phyloP scores from a whole-genome alignment of 2,113 vertebrate species.

The Malurus alboscapulatus region DNA sequence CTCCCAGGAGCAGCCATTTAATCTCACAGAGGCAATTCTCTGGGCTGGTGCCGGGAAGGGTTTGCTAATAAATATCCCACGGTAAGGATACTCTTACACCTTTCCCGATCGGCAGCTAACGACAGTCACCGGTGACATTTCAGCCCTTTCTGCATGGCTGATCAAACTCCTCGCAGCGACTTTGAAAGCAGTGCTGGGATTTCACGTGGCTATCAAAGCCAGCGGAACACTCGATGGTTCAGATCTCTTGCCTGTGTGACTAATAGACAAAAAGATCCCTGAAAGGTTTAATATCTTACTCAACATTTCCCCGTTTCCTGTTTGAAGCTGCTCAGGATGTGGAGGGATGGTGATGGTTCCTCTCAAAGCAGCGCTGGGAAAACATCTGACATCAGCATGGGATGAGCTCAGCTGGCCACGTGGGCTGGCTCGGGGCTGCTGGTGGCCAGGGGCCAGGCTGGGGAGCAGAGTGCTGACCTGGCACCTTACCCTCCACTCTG shows the following conservation, averaged over 20 bases:
- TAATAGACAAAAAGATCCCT: conserved; percentile 35
- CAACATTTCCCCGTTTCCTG: not conserved
- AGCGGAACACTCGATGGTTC: not conserved
- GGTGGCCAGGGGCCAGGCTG: not conserved
- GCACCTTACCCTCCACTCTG: not conserved
- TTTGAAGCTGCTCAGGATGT: conserved; percentile 38
- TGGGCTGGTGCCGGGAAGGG: not conserved
- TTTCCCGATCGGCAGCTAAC: conserved; percentile 41
- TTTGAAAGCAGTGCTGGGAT: conserved; percentile 44
- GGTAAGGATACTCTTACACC: conserved; percentile 23
- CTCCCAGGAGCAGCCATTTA: not conserved
- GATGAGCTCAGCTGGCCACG: not conserved
- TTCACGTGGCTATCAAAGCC: conserved; percentile 25
- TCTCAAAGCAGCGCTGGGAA: not conserved
- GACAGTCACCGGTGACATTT: conserved; percentile 44
- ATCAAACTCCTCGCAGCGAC: conserved; percentile 8
- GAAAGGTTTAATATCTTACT: conserved; percentile 14
- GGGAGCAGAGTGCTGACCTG: not conserved
- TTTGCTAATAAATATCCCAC: conserved; percentile 45
- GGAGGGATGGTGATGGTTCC: conserved; percentile 12
- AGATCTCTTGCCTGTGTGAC: conserved; percentile 31
- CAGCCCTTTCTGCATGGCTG: conserved; percentile 65
- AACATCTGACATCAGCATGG: not conserved
- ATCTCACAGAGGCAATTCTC: conserved; percentile 45
- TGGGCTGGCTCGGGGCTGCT: not conserved